Conservation (phyloP, 1,140 invertebrate species). For the Agraylea sexmaculata region DNA sequence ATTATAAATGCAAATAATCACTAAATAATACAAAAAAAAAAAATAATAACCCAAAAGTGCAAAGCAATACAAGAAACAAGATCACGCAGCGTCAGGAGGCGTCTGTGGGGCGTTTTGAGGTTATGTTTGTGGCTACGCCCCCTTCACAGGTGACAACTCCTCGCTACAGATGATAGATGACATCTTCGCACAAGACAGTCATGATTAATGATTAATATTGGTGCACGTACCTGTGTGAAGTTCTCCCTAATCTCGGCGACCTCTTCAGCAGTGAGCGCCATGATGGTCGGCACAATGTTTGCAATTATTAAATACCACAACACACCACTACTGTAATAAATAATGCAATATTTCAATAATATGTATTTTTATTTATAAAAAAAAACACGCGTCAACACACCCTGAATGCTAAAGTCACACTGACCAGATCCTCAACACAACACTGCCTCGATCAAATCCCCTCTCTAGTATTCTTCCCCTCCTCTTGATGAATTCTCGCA, state of each 20-base stretch:
- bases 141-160: too few species aligned
- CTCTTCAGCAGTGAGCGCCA: slow-evolving; percentile 38
- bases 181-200: background rate
- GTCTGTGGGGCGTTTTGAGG: background rate
- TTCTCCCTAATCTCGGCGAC: slow-evolving; percentile 36
- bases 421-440: too few species aligned
- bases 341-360: background rate
- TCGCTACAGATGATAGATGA: background rate
- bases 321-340: background rate
- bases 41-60: background rate
- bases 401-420: too few species aligned
- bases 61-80: background rate
- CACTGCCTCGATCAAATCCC: background rate
- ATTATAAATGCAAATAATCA: too few species aligned
- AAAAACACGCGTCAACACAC: background rate
- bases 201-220: background rate
- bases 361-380: background rate
- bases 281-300: slow-evolving; percentile 10
- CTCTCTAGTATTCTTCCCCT: too few species aligned
- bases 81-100: background rate
- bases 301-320: background rate
- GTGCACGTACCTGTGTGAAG: slow-evolving; percentile 32
- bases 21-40: too few species aligned
- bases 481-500: too few species aligned
- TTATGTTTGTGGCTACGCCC: background rate